A percentile compares a stretch with the other conserved stretches of the same genome.
These are phyloP conservation scores for Trachymyrmex septentrionalis DNA, from an alignment of 1,140 invertebrate genomes.

Conservation along the genomic window DNA sequence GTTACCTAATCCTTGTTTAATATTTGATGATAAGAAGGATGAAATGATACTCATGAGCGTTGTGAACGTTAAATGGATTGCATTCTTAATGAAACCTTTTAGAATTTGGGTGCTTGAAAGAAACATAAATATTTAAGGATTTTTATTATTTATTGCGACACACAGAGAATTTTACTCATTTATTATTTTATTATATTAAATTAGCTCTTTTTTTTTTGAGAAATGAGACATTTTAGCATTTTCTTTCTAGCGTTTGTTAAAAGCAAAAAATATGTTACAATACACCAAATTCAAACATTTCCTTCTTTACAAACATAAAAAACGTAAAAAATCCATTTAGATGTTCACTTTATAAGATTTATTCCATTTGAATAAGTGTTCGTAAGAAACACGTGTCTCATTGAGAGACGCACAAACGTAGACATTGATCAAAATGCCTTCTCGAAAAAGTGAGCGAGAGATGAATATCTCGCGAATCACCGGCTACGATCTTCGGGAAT, in stretches of 20 bases:
- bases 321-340: neutral
- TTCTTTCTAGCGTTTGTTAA: neutral
- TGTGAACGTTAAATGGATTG: too few species aligned
- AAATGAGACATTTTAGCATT: neutral
- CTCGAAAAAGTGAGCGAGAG: constrained; percentile 41
- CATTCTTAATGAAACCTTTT: constrained; percentile 20
- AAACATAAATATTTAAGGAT: constrained; percentile 2
- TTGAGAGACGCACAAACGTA: neutral
- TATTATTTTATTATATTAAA: neutral
- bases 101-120: neutral
- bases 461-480: constrained; percentile 64
- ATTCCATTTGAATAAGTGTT: constrained; percentile 49
- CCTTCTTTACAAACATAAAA: neutral
- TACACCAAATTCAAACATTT: neutral
- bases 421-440: neutral
- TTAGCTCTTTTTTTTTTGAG: neutral
- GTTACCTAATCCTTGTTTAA: too few species aligned
- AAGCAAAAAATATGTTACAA: neutral
- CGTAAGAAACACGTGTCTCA: constrained; percentile 61
- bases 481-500: constrained; percentile 69
- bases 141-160: neutral
- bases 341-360: constrained; percentile 70
- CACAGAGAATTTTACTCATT: neutral
- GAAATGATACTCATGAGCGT: too few species aligned
- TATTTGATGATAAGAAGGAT: too few species aligned